Evolutionary conservation across 2,797 vertebrate genomes (phyloP).

Genomic region (Peromyscus melanophrys): DNA sequence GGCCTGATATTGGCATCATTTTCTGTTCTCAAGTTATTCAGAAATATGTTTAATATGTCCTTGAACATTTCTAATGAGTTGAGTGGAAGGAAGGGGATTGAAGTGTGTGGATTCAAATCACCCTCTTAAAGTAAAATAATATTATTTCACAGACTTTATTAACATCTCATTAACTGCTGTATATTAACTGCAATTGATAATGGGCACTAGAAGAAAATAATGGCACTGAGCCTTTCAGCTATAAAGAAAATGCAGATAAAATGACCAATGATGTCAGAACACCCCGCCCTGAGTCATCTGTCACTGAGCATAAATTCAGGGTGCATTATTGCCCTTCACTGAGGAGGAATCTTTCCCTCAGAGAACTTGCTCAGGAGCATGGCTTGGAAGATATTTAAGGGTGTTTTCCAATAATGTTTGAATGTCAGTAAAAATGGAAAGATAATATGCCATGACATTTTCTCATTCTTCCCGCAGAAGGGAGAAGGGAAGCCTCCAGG

Average conservation of each 20-base stretch:
- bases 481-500: conserved; percentile 55
- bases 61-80: conserved; percentile 53
- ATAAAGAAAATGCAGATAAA: conserved; percentile 65
- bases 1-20: background rate
- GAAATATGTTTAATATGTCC: conserved; percentile 11
- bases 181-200: conserved; percentile 54
- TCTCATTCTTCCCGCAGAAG: conserved; percentile 60
- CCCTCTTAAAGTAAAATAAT: conserved; percentile 59
- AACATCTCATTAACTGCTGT: conserved; percentile 60
- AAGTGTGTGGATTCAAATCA: conserved; percentile 50
- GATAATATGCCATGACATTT: conserved; percentile 72
- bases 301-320: conserved; percentile 26
- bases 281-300: conserved; percentile 27
- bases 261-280: conserved; percentile 21
- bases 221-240: background rate
- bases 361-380: conserved; percentile 38
- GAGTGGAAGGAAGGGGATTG: background rate
- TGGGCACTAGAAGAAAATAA: conserved; percentile 29
- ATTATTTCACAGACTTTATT: conserved; percentile 58
- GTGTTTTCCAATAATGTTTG: conserved; percentile 65
- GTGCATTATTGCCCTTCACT: background rate
- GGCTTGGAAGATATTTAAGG: conserved; percentile 64
- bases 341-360: conserved; percentile 3
- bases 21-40: conserved; percentile 39
- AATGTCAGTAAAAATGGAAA: conserved; percentile 76